Evolutionary conservation across 2,888 invertebrate species (phyloP).

Genomic region (Corythucha ciliata): DNA sequence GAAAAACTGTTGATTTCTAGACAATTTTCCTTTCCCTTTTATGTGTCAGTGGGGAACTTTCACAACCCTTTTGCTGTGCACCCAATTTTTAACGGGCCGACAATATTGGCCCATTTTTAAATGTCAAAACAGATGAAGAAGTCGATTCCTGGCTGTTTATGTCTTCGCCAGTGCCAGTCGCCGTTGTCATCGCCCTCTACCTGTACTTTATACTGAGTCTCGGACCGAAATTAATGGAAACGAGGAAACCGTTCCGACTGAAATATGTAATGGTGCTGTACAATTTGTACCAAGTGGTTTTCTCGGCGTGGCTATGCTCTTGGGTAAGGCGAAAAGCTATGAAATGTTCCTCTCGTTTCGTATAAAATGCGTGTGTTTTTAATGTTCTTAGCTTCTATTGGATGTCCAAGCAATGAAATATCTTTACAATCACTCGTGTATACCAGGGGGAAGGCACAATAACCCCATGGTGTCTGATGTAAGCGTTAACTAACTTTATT

Average conservation of each 20-base stretch:
- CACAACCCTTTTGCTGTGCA: no score
- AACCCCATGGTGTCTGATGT: conserved; percentile 21
- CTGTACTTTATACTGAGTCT: conserved; percentile 58
- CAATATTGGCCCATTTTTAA: no score
- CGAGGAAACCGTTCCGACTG: conserved; percentile 46
- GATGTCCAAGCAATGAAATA: conserved; percentile 26
- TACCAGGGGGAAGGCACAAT: conserved; percentile 18
- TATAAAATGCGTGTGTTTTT: background rate
- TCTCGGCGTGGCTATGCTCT: conserved; percentile 63
- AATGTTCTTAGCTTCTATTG: no score
- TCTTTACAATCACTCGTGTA: conserved; percentile 23
- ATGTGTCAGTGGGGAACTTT: no score
- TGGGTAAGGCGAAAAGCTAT: conserved; percentile 44
- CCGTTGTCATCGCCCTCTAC: conserved; percentile 51
- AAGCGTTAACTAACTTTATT: conserved; percentile 2
- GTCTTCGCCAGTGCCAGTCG: conserved; percentile 53
- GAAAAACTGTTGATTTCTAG: no score
- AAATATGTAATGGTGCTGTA: conserved; percentile 47
- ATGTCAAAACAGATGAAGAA: conserved; percentile 57
- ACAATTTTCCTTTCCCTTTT: no score
- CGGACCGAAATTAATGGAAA: conserved; percentile 57
- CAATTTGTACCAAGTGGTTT: conserved; percentile 79
- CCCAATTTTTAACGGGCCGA: no score
- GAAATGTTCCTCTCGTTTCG: no score
- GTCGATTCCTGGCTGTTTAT: conserved; percentile 58